Evolutionary conservation across 2,113 vertebrate species (phyloP).

Genomic region (Synodontis membranacea): DNA sequence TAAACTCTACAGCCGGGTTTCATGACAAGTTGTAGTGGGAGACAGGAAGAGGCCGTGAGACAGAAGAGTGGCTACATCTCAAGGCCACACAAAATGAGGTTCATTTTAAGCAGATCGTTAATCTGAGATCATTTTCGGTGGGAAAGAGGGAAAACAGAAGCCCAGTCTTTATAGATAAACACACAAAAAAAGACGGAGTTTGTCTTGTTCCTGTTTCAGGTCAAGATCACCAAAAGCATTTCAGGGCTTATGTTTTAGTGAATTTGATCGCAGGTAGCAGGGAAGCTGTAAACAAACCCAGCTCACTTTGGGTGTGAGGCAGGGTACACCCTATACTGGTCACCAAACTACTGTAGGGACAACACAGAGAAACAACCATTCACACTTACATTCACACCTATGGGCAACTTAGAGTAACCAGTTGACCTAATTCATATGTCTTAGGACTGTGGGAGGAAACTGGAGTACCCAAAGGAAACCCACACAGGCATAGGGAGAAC

Average conservation of each 20-base stretch:
- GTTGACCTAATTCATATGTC: no score
- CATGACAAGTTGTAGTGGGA: constrained; percentile 12
- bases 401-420: no score
- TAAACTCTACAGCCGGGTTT: constrained; percentile 10
- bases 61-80: not conserved
- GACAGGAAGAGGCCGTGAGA: not conserved
- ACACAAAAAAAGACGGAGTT: not conserved
- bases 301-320: no score
- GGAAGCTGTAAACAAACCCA: no score
- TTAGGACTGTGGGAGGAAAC: no score
- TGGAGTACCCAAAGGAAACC: no score
- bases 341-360: no score
- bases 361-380: no score
- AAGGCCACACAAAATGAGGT: constrained; percentile 26
- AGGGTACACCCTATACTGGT: no score
- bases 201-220: not conserved
- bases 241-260: not conserved
- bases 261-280: no score
- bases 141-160: not conserved
- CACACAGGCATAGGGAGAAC: no score
- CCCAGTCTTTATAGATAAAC: not conserved
- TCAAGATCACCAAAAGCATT: not conserved
- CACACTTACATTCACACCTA: no score
- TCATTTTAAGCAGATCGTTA: constrained; percentile 17
- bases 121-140: constrained; percentile 8